Evolutionary conservation across 2,113 vertebrate genomes (phyloP).

Genomic region (Mus pahari): DNA sequence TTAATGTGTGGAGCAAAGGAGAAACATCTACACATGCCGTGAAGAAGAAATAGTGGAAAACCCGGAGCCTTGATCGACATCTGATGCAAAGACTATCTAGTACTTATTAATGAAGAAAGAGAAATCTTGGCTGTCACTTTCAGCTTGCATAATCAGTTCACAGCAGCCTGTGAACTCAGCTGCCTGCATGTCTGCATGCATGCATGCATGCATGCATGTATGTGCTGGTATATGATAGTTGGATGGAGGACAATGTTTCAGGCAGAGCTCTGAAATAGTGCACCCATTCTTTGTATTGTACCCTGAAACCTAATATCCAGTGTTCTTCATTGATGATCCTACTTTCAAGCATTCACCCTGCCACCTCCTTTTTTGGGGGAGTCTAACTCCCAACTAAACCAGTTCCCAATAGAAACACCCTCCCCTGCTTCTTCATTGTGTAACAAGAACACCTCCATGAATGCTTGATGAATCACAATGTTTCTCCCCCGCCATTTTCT

Average conservation of each 20-base stretch:
- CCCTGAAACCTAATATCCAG: neutral
- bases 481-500: neutral
- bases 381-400: neutral
- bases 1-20: neutral
- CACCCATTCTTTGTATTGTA: neutral
- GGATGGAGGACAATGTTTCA: neutral
- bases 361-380: neutral
- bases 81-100: neutral
- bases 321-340: neutral
- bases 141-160: neutral
- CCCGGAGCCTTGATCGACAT: neutral
- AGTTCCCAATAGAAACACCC: neutral
- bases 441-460: neutral
- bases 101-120: neutral
- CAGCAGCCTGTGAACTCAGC: accelerated
- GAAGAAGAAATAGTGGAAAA: neutral
- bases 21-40: neutral
- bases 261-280: neutral
- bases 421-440: neutral
- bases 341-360: neutral
- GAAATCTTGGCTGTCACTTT: neutral
- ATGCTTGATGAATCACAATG: neutral
- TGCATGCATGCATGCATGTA: neutral
- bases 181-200: neutral
- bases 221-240: neutral